Evolutionary conservation across 2,113 vertebrate species (phyloP), one percentile per base, ranked within the genome.

Genomic region (Microcebus griseorufus): DNA sequence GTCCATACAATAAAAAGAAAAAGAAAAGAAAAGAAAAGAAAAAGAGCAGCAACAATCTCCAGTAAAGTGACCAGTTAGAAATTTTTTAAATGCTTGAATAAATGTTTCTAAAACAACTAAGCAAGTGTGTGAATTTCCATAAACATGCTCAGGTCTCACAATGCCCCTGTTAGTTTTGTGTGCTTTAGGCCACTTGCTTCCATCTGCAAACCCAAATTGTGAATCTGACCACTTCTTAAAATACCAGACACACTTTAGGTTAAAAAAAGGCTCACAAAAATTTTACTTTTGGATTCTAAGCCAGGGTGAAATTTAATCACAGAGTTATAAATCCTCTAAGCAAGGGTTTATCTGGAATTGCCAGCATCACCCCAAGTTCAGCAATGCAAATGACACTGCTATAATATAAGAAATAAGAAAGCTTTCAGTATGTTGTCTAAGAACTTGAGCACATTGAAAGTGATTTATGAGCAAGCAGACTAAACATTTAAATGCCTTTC

Each of bases 401-500:
- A 69, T 95, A 96, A 97, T 97, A 97, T 97, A 97, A 96, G 80
- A 90, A 97, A 97, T 88, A 96, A 97, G 95, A 81, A 88, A 96
- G 73, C 96, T 97, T 98, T 98, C 97, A 97, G 18, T 97, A 93
- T 97, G 93, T 98, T 97, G 51, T 98, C 94, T 98, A 91, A 85
- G 85, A 97, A 79, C 69, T 70, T 91, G 81, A 95, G 79, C 80
- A 97, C 92, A 92, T 60, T 97, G 79, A 90, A 1, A 0, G 95
- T 98, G 97, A 98, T 98, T 98, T 98, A 98, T 96, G 96, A 92
- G 90, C 83, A 84, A 95, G 88, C 65, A 69, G 82, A 91, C 84
- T 94, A 94, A 93, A 97, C 97, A 98, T 97, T 97, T 97, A 98
- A 98, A 98, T 93, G 94, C 58, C 82, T 98, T 98, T 98, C 85